Base-by-base conservation (phyloP, 1,140 invertebrate genomes). In the Hylyphantes graminicola region DNA sequence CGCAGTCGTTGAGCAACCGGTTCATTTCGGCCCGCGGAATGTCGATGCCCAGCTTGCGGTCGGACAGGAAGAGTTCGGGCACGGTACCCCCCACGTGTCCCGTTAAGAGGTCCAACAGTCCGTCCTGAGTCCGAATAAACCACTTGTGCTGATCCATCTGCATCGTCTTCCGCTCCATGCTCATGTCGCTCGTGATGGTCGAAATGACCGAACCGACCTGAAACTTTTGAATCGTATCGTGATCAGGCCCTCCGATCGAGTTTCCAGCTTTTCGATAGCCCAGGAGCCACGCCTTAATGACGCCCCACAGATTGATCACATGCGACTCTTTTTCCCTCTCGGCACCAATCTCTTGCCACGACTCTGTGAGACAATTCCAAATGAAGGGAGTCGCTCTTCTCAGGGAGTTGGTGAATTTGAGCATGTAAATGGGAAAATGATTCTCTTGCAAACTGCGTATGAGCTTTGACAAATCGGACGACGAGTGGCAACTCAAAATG, bases 121-220 rank as follows among this genome's bases (percentile, higher is more conserved):
- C 78, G 8, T 72, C 68, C 2, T 61, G 13, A 0, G 17, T 19
- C 9, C 78, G 67, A 50, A 81, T 61, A 11, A 72, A 21, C 67
- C 68, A 81, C 9, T 81, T 81, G 55, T 81, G 78, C 9, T 13
- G 67, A 63, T 81, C 78, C 78, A 81, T 72, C 10, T 72, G 67
- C 2, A 81, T 53, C 6, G n/a, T 51, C 12, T 63, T 61, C 0
- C 68, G 67, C 13, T 81, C 78, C n/a, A 81, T 73, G 15, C 15
- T 81, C 7, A 17, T 63, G 15, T 73, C 67, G 11, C 67, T 72
- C 0, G 12, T 35, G 13, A 81, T 81, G 15, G 53, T 21, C 3
- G 67, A 72, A 1, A 81, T 19, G 59, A 78, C 21, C 61, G 67
- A 19, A 5, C 1, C 12, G 0, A 19, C 5, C 1, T 0, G 10